phyloP scores from a whole-genome alignment of 2,888 invertebrate species.

The Dynastes tityus region DNA sequence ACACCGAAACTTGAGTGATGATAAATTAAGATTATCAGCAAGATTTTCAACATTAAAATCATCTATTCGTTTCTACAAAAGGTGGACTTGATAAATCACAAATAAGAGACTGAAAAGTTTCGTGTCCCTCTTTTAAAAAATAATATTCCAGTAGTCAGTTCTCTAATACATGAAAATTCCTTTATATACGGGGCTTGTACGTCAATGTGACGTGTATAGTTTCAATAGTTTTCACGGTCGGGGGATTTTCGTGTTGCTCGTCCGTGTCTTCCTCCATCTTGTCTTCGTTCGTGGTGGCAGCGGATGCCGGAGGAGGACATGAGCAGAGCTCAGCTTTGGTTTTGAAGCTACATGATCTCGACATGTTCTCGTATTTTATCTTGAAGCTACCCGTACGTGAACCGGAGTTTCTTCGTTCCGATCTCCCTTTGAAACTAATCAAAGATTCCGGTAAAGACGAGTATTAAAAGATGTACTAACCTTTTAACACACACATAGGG shows the following conservation, averaged over 20 bases:
- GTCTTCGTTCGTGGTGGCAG: slow-evolving; percentile 41
- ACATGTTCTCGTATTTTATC: slow-evolving; percentile 67
- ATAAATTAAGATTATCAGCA: neutral
- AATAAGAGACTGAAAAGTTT: neutral
- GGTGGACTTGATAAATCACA: slow-evolving; percentile 4
- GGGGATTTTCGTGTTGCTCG: slow-evolving; percentile 52
- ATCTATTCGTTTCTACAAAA: slow-evolving; percentile 1
- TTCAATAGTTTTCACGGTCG: slow-evolving; percentile 64
- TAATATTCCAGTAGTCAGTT: neutral
- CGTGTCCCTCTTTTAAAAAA: neutral
- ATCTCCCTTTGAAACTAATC: slow-evolving; percentile 66
- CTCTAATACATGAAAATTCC: neutral
- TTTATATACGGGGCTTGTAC: slow-evolving; percentile 68
- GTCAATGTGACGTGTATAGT: slow-evolving; percentile 69
- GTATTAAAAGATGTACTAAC: slow-evolving; percentile 46
- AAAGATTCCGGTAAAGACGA: slow-evolving; percentile 47
- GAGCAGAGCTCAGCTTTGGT: slow-evolving; percentile 67
- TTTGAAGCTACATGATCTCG: slow-evolving; percentile 69
- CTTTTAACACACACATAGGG: slow-evolving; percentile 31
- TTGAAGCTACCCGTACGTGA: slow-evolving; percentile 68
- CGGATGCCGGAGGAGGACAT: slow-evolving; percentile 60
- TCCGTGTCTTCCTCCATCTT: slow-evolving; percentile 52
- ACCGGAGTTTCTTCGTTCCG: slow-evolving; percentile 64
- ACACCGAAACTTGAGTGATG: neutral
- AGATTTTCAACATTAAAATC: slow-evolving; percentile 7